Base-by-base conservation (phyloP, 2,797 vertebrate genomes). In the Crossoptilon crossoptilon region DNA sequence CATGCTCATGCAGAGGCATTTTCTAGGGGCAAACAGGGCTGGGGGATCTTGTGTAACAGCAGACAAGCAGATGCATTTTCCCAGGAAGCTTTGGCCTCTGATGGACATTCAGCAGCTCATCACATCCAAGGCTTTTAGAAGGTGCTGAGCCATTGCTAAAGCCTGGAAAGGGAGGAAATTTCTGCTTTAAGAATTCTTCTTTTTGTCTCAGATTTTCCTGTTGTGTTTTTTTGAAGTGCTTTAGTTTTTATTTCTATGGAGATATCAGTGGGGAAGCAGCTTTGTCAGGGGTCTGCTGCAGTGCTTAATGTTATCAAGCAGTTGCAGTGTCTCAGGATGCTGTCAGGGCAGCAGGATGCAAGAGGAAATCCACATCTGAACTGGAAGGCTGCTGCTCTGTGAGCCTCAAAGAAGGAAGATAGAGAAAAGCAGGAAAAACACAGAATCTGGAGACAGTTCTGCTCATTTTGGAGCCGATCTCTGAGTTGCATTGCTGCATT, bases 21-120 rank as follows among this genome's bases (percentile, higher is more conserved):
- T 85, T 83, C 63, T 48, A 67, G 31, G 74, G 64, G 55, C 74
- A 66, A 1, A 3, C 6, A 5, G 35, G 78, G 58, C 79, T 76
- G 87, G 84, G 22, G 69, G 39, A 73, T 78, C 84, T 44, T 81
- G 66, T 60, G 56, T 41, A 88, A 91, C 73, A 89, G 70, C 84
- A 84, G 89, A 91, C 72, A 80, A 75, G 81, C n/a, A 18, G 17
- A 43, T 46, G 43, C n/a, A 58, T 89, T 91, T 94, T 89, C 84
- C 80, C 58, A 93, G 62, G 71, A 94, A 85, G 62, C 79, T 84
- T 75, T 96, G 93, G 88, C 94, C 88, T 75, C 60, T 43, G 6
- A 53, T 84, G 82, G 79, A 24, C 76, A 68, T 94, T 87, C 91
- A 85, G 4, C 92, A 95, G 84, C 83, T 96, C 85, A 92, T 95